Percentiles rank a stretch among this genome's conserved stretches.
These are phyloP conservation scores for Macrostomum lignano DNA, from an alignment of 1,140 invertebrate genomes.

Conservation along the genomic window DNA sequence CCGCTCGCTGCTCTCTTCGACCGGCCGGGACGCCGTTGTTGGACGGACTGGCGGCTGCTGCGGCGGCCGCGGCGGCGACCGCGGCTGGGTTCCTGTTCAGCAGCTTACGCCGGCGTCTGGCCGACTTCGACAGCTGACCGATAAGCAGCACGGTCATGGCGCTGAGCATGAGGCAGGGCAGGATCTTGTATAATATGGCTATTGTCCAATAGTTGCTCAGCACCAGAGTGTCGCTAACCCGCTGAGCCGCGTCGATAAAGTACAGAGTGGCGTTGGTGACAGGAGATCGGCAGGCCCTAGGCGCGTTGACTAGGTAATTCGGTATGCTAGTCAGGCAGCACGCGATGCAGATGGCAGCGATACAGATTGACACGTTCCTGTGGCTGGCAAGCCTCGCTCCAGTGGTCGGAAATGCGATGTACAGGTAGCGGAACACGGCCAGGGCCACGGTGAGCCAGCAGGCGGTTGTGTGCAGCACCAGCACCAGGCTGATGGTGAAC, in stretches of 20 bases:
- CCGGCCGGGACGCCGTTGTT: too few species aligned
- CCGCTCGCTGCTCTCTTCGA: conserved; percentile 11
- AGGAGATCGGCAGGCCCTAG: conserved; percentile 8
- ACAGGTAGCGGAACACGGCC: conserved; percentile 68
- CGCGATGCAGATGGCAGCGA: conserved; percentile 39
- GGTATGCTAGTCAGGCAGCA: conserved; percentile 47
- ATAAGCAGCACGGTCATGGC: conserved; percentile 27
- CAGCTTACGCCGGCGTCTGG: conserved; percentile 16
- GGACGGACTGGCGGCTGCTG: too few species aligned
- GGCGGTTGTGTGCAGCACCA: conserved; percentile 62
- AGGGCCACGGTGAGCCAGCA: conserved; percentile 68
- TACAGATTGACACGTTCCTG: conserved; percentile 39
- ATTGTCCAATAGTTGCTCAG: conserved; percentile 19
- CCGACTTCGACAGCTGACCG: conserved; percentile 21
- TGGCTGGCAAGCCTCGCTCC: conserved; percentile 44
- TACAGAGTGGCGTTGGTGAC: too few species aligned
- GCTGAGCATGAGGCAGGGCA: conserved; percentile 29
- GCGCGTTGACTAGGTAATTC: conserved; percentile 33
- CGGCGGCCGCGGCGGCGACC: too few species aligned
- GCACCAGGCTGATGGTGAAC: conserved; percentile 36
- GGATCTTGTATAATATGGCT: conserved; percentile 18
- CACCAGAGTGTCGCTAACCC: conserved; percentile 8
- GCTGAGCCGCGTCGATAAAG: too few species aligned
- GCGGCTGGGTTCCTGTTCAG: conserved; percentile 10
- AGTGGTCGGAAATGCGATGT: conserved; percentile 43